Conservation (phyloP, 2,797 vertebrate species). For the Trematomus bernacchii region DNA sequence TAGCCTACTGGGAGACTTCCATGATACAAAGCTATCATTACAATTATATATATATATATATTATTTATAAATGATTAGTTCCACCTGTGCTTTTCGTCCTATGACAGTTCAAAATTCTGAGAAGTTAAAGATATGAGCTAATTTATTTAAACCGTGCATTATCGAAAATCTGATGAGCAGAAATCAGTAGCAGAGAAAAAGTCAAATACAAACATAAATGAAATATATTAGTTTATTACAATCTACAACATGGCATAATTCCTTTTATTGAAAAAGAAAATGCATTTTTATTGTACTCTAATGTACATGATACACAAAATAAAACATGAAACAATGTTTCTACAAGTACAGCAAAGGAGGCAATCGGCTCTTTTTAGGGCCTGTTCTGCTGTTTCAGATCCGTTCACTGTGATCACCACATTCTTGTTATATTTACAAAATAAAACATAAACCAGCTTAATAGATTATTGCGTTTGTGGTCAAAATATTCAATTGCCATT, state of each 20-base stretch:
- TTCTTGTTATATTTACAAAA: constrained; percentile 68
- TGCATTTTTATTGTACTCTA: constrained; percentile 14
- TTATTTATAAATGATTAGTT: constrained; percentile 1
- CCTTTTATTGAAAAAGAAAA: constrained; percentile 23
- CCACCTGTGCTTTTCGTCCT: constrained; percentile 6
- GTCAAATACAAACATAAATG: constrained; percentile 20
- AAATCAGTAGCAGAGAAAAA: constrained; percentile 1
- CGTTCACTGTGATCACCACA: constrained; percentile 26
- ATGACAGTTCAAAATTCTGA: too few relatives aligned
- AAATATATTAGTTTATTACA: constrained; percentile 62
- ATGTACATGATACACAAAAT: constrained; percentile 37
- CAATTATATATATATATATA: too few relatives aligned
- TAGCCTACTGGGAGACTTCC: neutral
- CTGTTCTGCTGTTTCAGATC: constrained; percentile 4
- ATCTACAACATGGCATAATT: constrained; percentile 13
- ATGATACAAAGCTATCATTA: constrained; percentile 11
- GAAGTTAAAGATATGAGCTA: too few relatives aligned
- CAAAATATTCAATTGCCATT: constrained; percentile 56
- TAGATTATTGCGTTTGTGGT: constrained; percentile 53
- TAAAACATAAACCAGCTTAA: constrained; percentile 41
- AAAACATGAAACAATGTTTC: constrained; percentile 22
- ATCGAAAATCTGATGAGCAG: neutral
- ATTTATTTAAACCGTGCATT: neutral
- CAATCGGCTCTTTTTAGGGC: constrained; percentile 1
- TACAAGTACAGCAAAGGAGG: constrained; percentile 21